Conservation (phyloP, 53 echinoderm and acorn worm species). For the Arbacia lixula region DNA sequence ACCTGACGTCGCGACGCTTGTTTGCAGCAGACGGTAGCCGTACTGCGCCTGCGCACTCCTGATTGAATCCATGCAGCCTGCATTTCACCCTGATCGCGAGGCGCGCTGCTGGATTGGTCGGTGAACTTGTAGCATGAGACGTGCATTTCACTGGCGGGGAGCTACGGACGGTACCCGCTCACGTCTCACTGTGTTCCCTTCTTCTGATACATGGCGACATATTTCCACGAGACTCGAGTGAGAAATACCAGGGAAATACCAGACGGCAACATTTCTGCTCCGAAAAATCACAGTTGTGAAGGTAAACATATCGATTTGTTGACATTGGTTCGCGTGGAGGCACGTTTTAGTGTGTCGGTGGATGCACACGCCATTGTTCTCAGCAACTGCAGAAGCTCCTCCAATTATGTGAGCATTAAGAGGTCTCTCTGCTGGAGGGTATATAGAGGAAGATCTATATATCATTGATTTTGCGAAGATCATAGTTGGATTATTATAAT, state of each 20-base stretch:
- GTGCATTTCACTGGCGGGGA: constrained; percentile 18
- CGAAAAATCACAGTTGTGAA: constrained; percentile 42
- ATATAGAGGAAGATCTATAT: constrained; percentile 17
- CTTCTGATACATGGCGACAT: no score
- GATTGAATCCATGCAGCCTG: constrained; percentile 21
- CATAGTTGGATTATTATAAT: constrained; percentile 34
- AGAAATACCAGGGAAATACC: constrained; percentile 31
- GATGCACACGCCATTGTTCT: no score
- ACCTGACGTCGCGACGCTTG: not conserved
- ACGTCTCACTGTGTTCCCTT: no score
- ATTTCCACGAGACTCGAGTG: not conserved
- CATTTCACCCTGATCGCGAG: not conserved
- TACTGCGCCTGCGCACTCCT: constrained; percentile 1
- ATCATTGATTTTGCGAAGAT: constrained; percentile 15
- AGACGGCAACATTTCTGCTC: constrained; percentile 19
- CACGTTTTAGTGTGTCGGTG: no score
- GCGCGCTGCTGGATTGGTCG: constrained; percentile 20
- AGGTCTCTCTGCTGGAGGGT: no score
- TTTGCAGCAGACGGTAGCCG: not conserved
- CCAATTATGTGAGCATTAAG: no score
- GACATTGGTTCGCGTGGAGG: constrained; percentile 32
- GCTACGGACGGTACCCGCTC: constrained; percentile 12
- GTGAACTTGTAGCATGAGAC: constrained; percentile 7
- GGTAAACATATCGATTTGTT: constrained; percentile 44
- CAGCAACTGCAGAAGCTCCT: no score